Base-by-base conservation (phyloP, 2,113 vertebrate genomes). In the Semicossyphus pulcher region DNA sequence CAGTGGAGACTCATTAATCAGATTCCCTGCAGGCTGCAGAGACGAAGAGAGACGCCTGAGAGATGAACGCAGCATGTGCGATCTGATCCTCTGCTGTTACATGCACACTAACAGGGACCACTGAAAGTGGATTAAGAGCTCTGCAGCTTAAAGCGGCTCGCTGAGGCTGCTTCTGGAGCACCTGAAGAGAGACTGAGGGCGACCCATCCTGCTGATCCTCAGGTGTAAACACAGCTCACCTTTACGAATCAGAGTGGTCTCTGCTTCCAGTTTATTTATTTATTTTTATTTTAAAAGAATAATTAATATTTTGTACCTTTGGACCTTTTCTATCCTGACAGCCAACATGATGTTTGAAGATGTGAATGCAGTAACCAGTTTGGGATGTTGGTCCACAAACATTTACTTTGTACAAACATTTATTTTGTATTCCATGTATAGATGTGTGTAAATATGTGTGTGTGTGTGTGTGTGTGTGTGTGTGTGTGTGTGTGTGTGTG, bases 101-200 rank as follows among this genome's bases (percentile, higher is more conserved):
- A 65, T 52, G 78, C 77, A 79, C 87, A 91, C 91, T 82, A 90
- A 69, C 76, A 34, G 56, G 49, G 71, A 77, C 37, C 71, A 42
- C 82, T 76, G 52, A 92, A 87, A 92, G 79, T 72, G 88, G 92
- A 92, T 94, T 93, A 94, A 66, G 64, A 83, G 92, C 88, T 94
- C 91, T 92, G 45, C 74, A 82, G 87, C 78, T 81, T 67, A 84
- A 92, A 91, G 83, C 61, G 81, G 90, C 86, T 92, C 83, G 74
- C 47, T 21, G 10, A 26, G 36, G 73, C 75, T 60, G 69, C 69
- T 89, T 82, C 72, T 64, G 72, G 56, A 57, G 57, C 41, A 23
- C 72, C 62, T 70, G 18, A 37, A 36, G 63, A 73, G 79, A 45
- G 42, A 21, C 47, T 15, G 32, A 29, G 57, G 59, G 45, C 14